These are phyloP conservation scores for Stercorarius parasiticus DNA, from an alignment of 2,113 vertebrate genomes.

Conservation along the genomic window DNA sequence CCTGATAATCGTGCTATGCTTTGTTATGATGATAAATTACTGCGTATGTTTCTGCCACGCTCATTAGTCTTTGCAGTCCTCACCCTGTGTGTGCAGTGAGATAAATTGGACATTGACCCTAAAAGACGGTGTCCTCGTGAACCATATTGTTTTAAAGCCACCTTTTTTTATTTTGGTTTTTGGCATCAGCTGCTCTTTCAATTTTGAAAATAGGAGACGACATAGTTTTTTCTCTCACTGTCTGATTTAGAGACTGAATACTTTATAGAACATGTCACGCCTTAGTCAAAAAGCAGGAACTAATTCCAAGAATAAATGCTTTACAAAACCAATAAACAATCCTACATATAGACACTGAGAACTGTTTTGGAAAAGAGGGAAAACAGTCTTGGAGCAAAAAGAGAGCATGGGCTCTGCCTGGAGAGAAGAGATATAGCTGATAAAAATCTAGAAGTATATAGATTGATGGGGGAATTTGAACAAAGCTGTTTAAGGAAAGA, in stretches of 20 bases:
- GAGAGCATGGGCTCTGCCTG: neutral
- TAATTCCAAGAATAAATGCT: neutral
- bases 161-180: neutral
- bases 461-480: neutral
- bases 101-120: slow-evolving; percentile 16
- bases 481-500: neutral
- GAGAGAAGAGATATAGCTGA: neutral
- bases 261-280: neutral
- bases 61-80: slow-evolving; percentile 38
- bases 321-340: neutral
- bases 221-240: neutral
- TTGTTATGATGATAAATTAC: slow-evolving; percentile 62
- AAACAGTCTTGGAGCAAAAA: neutral
- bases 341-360: neutral
- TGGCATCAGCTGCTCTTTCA: neutral
- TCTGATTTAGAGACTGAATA: neutral
- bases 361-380: neutral
- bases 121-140: neutral
- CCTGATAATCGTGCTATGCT: slow-evolving; percentile 26
- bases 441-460: neutral
- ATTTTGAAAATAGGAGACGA: neutral
- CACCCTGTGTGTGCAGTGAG: neutral
- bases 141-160: neutral
- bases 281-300: neutral
- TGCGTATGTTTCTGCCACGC: neutral